Base-by-base conservation (phyloP, 2,888 invertebrate species). In the Drosophila borealis region DNA sequence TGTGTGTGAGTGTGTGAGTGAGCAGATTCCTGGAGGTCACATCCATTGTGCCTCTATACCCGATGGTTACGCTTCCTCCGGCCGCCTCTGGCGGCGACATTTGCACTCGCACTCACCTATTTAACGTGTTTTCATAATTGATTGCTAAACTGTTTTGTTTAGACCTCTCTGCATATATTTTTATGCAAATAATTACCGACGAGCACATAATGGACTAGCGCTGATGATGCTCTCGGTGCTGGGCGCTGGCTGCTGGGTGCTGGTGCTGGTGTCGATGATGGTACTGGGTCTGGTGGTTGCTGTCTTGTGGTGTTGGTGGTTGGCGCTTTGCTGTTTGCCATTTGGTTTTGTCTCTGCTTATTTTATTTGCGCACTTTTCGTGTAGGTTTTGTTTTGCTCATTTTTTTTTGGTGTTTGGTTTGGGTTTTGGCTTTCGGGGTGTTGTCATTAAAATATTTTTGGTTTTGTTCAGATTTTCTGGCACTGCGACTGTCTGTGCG, bases 71-170 rank as follows among this genome's bases (percentile, higher is more conserved):
- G 42, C 48, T 53, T n/a, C 46, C 49, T 39, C 66, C 46, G 46
- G 21, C 45, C 19, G 69, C 69, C 61, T 69, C 79, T 74, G 75
- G 62, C 78, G 62, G 65, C 79, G 76, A 72, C 80, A 79, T 78
- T 74, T 78, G 78, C 76, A 79, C 76, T 77, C 83, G 86, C 81
- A 78, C 78, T 88, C 79, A 77, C 83, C 89, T 86, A 84, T 80
- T 87, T 86, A 88, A 81, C 89, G 87, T 88, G 89, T 88, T 86
- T 86, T 86, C 86, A 88, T 86, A 86, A 86, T 86, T 86, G 89
- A 88, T 88, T 88, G 86, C 86, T 87, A 86, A 86, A 86, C 81
- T 86, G 86, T 87, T 87, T 89, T 87, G 89, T 89, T 89, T 87
- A 88, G 88, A 89, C 81, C 89, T 87, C 89, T 87, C 77, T 80